Percentiles rank a stretch among this genome's conserved stretches.
These are phyloP conservation scores for Hydrolagus colliei DNA, from an alignment of 2,797 vertebrate genomes.

Conservation along the genomic window DNA sequence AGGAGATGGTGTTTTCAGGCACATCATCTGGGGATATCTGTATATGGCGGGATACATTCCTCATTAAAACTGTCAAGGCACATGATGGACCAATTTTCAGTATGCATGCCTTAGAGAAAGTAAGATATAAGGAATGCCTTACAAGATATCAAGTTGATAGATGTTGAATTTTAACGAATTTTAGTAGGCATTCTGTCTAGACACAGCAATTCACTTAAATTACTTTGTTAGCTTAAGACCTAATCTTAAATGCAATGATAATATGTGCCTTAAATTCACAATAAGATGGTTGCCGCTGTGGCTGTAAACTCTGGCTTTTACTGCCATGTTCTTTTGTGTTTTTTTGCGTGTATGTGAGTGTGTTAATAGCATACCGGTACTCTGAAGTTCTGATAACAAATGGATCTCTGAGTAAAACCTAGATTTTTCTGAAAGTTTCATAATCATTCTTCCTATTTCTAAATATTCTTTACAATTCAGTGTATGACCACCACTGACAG, in stretches of 20 bases:
- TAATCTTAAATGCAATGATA: not conserved
- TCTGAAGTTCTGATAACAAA: not conserved
- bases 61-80: conserved; percentile 93
- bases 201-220: not conserved
- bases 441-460: not conserved
- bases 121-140: conserved; percentile 45
- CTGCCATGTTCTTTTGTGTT: too few species aligned
- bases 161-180: not conserved
- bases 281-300: too few species aligned
- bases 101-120: conserved; percentile 94
- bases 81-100: conserved; percentile 97
- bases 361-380: not conserved
- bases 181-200: not conserved
- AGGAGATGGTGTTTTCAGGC: conserved; percentile 94
- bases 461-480: not conserved
- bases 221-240: not conserved
- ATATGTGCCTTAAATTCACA: too few species aligned
- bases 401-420: not conserved
- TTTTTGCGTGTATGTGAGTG: not conserved
- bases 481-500: not conserved
- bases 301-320: too few species aligned
- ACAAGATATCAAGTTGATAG: not conserved
- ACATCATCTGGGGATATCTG: conserved; percentile 91
- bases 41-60: conserved; percentile 94
- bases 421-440: not conserved